phyloP scores from a whole-genome alignment of 2,888 invertebrate species.

The Orthonevra nobilis region DNA sequence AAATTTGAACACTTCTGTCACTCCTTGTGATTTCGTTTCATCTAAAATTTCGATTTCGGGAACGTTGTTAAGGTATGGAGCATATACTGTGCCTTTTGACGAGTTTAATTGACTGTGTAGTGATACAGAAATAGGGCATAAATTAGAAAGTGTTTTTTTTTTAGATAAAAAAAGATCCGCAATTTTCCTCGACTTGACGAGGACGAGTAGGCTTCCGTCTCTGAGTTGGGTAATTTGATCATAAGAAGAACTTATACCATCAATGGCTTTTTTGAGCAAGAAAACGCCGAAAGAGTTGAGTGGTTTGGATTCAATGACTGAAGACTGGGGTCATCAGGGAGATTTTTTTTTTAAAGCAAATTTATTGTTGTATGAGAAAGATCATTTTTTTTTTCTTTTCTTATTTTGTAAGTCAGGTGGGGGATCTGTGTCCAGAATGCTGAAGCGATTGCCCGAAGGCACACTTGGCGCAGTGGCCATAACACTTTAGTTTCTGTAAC shows the following conservation, averaged over 20 bases:
- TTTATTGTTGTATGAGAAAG: too few relatives aligned
- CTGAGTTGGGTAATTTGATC: neutral
- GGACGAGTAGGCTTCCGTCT: constrained; percentile 3
- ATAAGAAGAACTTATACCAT: neutral
- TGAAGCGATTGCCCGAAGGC: too few relatives aligned
- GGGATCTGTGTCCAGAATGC: too few relatives aligned
- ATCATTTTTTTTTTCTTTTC: too few relatives aligned
- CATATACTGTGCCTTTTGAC: constrained; percentile 6
- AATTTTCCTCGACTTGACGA: constrained; percentile 1
- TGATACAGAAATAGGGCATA: constrained; percentile 10
- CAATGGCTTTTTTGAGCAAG: constrained; percentile 23
- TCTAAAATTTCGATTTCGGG: neutral
- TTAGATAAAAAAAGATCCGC: constrained; percentile 3
- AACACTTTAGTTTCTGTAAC: too few relatives aligned
- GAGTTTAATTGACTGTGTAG: constrained; percentile 13
- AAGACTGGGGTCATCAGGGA: too few relatives aligned
- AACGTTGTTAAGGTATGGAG: constrained; percentile 5
- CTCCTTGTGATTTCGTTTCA: too few relatives aligned
- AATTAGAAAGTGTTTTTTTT: constrained; percentile 8
- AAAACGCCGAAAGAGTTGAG: constrained; percentile 6
- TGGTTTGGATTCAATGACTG: neutral
- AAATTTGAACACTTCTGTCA: too few relatives aligned
- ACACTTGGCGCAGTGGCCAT: too few relatives aligned
- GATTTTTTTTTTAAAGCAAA: too few relatives aligned
- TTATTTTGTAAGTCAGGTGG: too few relatives aligned